phyloP scores from a whole-genome alignment of 2,113 vertebrate genomes.

The Balaeniceps rex region DNA sequence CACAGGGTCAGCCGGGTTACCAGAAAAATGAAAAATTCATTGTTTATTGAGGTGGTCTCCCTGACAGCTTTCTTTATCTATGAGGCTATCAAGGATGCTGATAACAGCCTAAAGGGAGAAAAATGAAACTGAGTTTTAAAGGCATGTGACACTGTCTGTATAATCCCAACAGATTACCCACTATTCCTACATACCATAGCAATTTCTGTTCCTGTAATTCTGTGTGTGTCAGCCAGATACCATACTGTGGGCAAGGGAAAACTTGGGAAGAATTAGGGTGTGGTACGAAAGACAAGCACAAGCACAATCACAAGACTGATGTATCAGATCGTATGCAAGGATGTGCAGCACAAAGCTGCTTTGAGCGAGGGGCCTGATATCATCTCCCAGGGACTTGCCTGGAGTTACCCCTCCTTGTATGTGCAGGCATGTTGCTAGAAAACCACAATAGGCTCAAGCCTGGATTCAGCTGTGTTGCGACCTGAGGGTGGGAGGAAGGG shows the following conservation, averaged over 20 bases:
- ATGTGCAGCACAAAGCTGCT: neutral
- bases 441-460: rapidly evolving
- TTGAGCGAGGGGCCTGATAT: neutral
- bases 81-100: neutral
- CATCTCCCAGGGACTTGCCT: neutral
- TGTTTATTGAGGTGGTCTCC: neutral
- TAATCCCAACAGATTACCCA: neutral
- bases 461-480: neutral
- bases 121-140: constrained; percentile 4
- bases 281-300: neutral
- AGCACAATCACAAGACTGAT: neutral
- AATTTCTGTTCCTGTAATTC: neutral
- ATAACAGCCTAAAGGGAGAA: neutral
- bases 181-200: neutral
- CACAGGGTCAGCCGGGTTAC: neutral
- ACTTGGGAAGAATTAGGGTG: neutral
- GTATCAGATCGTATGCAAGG: neutral
- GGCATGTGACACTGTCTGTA: neutral
- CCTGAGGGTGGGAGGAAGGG: neutral
- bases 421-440: neutral
- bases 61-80: neutral
- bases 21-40: neutral
- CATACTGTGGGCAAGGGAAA: neutral
- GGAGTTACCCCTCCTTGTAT: neutral
- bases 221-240: neutral